These are phyloP conservation scores for Agelastica alni DNA, from an alignment of 2,888 invertebrate genomes.

Conservation along the genomic window DNA sequence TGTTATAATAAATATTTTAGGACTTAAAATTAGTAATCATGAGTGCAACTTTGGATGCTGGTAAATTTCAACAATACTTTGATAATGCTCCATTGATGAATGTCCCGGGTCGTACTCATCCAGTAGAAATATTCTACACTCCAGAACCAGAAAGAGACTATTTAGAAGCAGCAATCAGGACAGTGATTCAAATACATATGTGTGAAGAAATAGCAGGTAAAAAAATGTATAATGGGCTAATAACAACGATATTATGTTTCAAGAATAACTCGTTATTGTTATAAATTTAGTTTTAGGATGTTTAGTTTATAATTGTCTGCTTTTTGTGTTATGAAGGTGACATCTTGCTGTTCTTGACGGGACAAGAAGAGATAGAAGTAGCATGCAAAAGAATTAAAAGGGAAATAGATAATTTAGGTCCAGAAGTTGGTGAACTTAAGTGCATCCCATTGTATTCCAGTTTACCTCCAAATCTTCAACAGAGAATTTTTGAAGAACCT, in stretches of 20 bases:
- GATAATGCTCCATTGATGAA: constrained; percentile 98
- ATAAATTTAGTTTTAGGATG: too few relatives aligned
- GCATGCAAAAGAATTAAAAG: constrained; percentile 97
- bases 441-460: constrained; percentile 99
- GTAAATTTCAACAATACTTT: constrained; percentile 99
- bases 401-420: constrained; percentile 94
- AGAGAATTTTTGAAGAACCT: constrained; percentile 95
- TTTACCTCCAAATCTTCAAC: constrained; percentile 94
- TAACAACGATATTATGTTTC: too few relatives aligned
- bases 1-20: too few relatives aligned
- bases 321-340: too few relatives aligned
- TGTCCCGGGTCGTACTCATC: constrained; percentile 95
- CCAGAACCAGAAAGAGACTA: constrained; percentile 98
- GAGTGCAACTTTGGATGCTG: constrained; percentile 99
- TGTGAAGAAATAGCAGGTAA: constrained; percentile 89
- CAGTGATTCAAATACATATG: constrained; percentile 94
- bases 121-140: constrained; percentile 98
- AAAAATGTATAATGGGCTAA: not conserved
- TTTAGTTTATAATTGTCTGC: too few relatives aligned
- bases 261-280: too few relatives aligned
- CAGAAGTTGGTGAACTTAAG: constrained; percentile 95
- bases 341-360: constrained; percentile 51
- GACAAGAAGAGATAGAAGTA: constrained; percentile 96
- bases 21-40: constrained; percentile 98
- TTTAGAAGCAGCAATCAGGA: constrained; percentile 96